Evolutionary conservation across 2,113 vertebrate species (phyloP).

Genomic region (Anarrhichthys ocellatus): DNA sequence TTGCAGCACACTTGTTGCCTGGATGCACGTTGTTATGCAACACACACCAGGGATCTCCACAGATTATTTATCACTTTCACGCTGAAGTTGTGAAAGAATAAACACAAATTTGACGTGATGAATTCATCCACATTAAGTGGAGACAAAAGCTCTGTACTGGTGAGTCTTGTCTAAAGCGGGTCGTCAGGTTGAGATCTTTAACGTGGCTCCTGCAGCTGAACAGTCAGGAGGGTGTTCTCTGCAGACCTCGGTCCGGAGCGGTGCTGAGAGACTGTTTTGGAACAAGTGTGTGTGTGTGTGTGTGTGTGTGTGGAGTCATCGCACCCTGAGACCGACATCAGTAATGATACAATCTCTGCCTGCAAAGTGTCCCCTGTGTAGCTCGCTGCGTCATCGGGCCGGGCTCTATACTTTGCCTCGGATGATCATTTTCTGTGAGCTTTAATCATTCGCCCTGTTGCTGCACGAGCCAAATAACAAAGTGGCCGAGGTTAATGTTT

Average conservation of each 20-base stretch:
- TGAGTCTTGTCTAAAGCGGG: neutral
- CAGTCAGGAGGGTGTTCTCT: neutral
- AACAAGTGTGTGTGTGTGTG: neutral
- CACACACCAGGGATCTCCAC: neutral
- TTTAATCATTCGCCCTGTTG: slow-evolving; percentile 47
- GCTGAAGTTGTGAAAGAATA: neutral
- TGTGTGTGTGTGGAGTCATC: neutral
- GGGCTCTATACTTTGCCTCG: neutral
- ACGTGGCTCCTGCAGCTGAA: neutral
- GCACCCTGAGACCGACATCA: slow-evolving; percentile 51
- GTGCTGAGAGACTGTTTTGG: slow-evolving; percentile 43
- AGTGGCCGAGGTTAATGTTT: slow-evolving; percentile 38
- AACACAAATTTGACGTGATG: neutral
- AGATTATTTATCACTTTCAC: neutral
- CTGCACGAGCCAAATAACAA: neutral
- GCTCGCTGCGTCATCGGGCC: slow-evolving; percentile 62
- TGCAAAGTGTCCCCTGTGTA: slow-evolving; percentile 45
- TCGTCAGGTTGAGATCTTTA: too few species aligned
- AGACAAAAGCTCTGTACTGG: neutral
- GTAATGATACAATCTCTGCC: slow-evolving; percentile 51
- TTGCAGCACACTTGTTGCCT: neutral
- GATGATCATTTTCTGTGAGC: slow-evolving; percentile 41
- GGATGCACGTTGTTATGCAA: neutral
- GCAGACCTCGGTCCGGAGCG: neutral
- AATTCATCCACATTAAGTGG: neutral